Conservation (phyloP, 2,888 invertebrate species). For the Pachydiplax longipennis region DNA sequence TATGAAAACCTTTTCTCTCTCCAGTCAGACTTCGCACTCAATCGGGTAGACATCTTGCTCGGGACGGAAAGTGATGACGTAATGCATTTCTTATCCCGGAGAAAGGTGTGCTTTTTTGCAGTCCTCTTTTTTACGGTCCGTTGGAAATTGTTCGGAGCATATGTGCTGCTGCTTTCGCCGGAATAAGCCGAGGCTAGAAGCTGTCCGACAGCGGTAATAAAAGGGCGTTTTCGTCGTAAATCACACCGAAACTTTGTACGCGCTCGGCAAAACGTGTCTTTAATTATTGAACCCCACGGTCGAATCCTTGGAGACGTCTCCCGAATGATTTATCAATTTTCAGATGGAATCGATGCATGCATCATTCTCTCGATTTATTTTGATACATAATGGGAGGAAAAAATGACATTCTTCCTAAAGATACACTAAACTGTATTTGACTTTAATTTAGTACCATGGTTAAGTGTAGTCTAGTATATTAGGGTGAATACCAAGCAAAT, state of each 20-base stretch:
- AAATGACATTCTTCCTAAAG: no score
- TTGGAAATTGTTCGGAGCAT: not conserved
- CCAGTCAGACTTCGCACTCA: not conserved
- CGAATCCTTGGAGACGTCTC: no score
- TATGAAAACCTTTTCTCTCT: not conserved
- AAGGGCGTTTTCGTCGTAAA: not conserved
- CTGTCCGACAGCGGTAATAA: not conserved
- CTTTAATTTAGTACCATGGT: no score
- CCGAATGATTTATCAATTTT: no score
- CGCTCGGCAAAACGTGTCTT: not conserved
- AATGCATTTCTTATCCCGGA: not conserved
- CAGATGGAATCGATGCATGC: no score
- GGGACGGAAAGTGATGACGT: not conserved
- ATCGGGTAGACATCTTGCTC: not conserved
- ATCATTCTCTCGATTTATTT: no score
- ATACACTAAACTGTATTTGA: no score
- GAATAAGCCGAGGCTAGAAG: not conserved
- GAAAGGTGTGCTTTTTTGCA: not conserved
- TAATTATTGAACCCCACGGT: not conserved
- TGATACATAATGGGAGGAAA: no score
- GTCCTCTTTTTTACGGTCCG: not conserved
- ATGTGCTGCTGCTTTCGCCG: not conserved
- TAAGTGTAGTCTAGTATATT: no score
- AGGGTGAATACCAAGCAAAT: no score
- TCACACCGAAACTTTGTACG: not conserved